These are phyloP conservation scores for Perccottus glenii DNA, from an alignment of 2,113 vertebrate genomes.

Conservation along the genomic window DNA sequence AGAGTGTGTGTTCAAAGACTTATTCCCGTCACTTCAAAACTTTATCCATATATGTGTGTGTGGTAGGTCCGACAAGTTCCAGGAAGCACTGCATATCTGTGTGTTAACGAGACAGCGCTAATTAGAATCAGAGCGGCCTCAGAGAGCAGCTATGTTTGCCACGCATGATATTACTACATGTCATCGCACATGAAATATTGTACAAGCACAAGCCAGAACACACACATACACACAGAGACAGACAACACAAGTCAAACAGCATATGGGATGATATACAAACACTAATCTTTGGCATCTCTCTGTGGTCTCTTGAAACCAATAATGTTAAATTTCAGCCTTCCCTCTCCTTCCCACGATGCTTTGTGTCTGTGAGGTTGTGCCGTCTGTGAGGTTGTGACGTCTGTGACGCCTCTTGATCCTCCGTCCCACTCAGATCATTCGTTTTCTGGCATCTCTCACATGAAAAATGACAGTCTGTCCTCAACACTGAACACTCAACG, in stretches of 20 bases:
- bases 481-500: neutral
- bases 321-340: conserved; percentile 43
- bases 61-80: conserved; percentile 64
- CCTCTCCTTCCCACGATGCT: conserved; percentile 60
- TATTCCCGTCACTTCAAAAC: conserved; percentile 54
- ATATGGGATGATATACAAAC: conserved; percentile 23
- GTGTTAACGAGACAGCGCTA: conserved; percentile 70
- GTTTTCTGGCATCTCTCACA: conserved; percentile 24
- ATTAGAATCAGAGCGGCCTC: conserved; percentile 74
- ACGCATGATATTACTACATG: conserved; percentile 59
- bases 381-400: conserved; percentile 46
- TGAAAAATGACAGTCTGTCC: conserved; percentile 39
- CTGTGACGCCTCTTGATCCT: conserved; percentile 49
- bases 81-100: conserved; percentile 57
- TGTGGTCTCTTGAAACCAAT: conserved; percentile 45
- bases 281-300: conserved; percentile 52
- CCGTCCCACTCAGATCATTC: conserved; percentile 28
- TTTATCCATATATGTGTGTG: conserved; percentile 59
- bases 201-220: conserved; percentile 24
- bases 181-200: conserved; percentile 49
- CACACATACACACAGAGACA: conserved; percentile 3
- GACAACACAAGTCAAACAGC: conserved; percentile 6
- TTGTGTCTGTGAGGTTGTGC: conserved; percentile 47
- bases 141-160: conserved; percentile 48
- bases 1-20: conserved; percentile 50